Percentiles rank a stretch among this genome's conserved stretches.
phyloP scores from a whole-genome alignment of 1,140 invertebrate species.

The Globodera ellingtonae region DNA sequence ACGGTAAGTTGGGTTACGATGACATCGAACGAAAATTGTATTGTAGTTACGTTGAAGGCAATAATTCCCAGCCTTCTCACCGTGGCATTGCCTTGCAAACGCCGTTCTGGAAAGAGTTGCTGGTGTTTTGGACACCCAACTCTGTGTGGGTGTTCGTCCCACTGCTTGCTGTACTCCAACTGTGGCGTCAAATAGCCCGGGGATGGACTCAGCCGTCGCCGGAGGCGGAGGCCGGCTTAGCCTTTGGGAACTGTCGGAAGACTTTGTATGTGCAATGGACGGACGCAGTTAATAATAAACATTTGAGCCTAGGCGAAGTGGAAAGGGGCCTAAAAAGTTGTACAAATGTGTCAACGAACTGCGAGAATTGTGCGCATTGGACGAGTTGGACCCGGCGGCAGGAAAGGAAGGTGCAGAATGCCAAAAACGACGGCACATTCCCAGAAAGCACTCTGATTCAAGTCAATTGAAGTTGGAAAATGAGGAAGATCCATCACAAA shows the following conservation, averaged over 20 bases:
- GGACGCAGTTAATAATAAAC: background rate
- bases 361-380: background rate
- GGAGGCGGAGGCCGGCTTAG: background rate
- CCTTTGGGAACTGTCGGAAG: background rate
- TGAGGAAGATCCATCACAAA: too few species aligned
- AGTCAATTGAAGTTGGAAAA: too few species aligned
- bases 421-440: background rate
- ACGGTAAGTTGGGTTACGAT: background rate
- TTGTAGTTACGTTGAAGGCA: background rate
- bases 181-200: slow-evolving; percentile 11
- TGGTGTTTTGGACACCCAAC: slow-evolving; percentile 49
- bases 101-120: slow-evolving; percentile 33
- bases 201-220: background rate
- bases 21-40: too few species aligned
- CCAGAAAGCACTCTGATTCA: too few species aligned
- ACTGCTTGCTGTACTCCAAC: slow-evolving; percentile 7
- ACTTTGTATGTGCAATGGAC: background rate
- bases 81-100: slow-evolving; percentile 32
- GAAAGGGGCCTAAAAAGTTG: background rate
- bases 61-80: slow-evolving; percentile 7
- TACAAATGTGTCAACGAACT: background rate
- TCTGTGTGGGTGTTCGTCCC: slow-evolving; percentile 55
- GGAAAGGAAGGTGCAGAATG: background rate
- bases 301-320: background rate
- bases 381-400: slow-evolving; percentile 1